Percentiles rank a stretch among this genome's conserved stretches.
Evolutionary conservation across 2,797 vertebrate species (phyloP).

Genomic region (Distichodus sexfasciatus): DNA sequence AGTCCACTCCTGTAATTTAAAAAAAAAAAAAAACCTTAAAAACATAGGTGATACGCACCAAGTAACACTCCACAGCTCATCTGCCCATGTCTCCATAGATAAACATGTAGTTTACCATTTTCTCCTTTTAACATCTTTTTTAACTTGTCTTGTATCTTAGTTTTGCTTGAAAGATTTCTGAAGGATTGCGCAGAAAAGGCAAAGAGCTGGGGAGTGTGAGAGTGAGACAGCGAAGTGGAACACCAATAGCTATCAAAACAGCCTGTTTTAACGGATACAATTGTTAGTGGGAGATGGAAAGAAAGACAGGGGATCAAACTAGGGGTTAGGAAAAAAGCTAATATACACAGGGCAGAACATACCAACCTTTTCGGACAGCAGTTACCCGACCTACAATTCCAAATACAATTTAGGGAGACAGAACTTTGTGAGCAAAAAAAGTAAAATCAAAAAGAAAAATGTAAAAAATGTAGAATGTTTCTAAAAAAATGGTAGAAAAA

Average conservation of each 20-base stretch:
- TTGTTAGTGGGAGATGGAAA: slow-evolving; percentile 89
- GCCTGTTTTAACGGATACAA: slow-evolving; percentile 81
- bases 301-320: slow-evolving; percentile 82
- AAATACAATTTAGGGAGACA: slow-evolving; percentile 99
- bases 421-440: slow-evolving; percentile 93
- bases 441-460: too few species aligned
- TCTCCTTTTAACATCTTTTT: slow-evolving; percentile 27
- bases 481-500: slow-evolving; percentile 65
- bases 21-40: slow-evolving; percentile 25
- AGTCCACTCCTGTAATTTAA: slow-evolving; percentile 43
- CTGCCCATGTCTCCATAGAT: slow-evolving; percentile 33
- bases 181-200: slow-evolving; percentile 45
- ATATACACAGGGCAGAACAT: slow-evolving; percentile 99
- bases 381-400: slow-evolving; percentile 99
- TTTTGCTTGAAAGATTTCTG: slow-evolving; percentile 41
- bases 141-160: slow-evolving; percentile 21
- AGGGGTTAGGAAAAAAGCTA: slow-evolving; percentile 97
- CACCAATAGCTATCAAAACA: slow-evolving; percentile 78
- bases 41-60: slow-evolving; percentile 31
- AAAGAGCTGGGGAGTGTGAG: slow-evolving; percentile 63
- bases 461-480: slow-evolving; percentile 50
- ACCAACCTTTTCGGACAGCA: slow-evolving; percentile 99
- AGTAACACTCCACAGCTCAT: slow-evolving; percentile 43
- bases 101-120: slow-evolving; percentile 22
- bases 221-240: slow-evolving; percentile 61